Evolutionary conservation across 1,140 invertebrate genomes (phyloP).

Genomic region (Ooceraea biroi): DNA sequence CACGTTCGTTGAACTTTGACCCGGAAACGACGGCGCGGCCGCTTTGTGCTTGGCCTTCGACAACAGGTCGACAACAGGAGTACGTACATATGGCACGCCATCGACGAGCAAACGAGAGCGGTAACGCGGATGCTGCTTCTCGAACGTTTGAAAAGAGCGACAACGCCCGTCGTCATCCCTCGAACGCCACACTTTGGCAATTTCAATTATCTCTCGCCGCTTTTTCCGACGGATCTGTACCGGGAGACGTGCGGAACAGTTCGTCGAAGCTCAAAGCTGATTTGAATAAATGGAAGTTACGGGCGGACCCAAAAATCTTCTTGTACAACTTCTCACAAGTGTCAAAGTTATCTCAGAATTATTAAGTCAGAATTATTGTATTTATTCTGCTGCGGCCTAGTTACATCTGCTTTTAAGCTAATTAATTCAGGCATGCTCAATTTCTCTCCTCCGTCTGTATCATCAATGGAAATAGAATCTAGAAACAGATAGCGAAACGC

Average conservation of each 20-base stretch:
- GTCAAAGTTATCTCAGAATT: neutral
- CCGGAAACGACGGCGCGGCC: slow-evolving; percentile 64
- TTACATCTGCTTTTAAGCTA: neutral
- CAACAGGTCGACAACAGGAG: slow-evolving; percentile 66
- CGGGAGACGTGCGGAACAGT: neutral
- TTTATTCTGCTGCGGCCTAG: neutral
- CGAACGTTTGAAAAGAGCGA: slow-evolving; percentile 10
- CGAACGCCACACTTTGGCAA: neutral
- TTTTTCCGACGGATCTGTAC: neutral
- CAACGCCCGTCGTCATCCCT: neutral
- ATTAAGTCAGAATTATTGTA: neutral
- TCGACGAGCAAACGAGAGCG: slow-evolving; percentile 44
- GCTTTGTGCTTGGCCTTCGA: slow-evolving; percentile 74
- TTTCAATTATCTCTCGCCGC: neutral
- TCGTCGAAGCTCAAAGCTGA: neutral
- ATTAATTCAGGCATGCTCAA: slow-evolving; percentile 9
- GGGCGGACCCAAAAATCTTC: too few species aligned
- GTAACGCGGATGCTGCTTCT: slow-evolving; percentile 25
- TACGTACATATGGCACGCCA: neutral
- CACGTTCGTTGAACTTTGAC: slow-evolving; percentile 74
- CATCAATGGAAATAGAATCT: slow-evolving; percentile 16
- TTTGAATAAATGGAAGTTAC: neutral
- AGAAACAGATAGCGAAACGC: neutral
- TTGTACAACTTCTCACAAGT: too few species aligned
- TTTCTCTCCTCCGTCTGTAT: neutral